phyloP scores from a whole-genome alignment of 2,888 invertebrate species.

The Hypselothyrea guttata region DNA sequence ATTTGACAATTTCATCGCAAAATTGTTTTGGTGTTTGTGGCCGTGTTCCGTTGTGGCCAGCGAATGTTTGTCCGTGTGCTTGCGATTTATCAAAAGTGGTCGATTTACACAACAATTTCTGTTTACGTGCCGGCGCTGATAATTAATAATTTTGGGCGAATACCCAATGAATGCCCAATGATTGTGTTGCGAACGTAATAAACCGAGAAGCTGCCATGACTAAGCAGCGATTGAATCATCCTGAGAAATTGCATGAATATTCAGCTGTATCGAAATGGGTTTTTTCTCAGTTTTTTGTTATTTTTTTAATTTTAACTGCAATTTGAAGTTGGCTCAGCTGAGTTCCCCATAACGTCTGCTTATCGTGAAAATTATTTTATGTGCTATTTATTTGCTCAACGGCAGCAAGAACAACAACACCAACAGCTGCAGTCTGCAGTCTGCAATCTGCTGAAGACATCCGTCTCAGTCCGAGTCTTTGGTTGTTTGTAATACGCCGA shows the following conservation, averaged over 20 bases:
- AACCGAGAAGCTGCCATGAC: slow-evolving; percentile 3
- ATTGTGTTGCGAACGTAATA: slow-evolving; percentile 35
- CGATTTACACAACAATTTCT: slow-evolving; percentile 40
- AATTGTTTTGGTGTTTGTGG: slow-evolving; percentile 77
- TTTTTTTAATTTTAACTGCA: background rate
- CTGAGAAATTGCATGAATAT: background rate
- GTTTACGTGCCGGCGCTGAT: slow-evolving; percentile 36
- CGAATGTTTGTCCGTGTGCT: slow-evolving; percentile 5
- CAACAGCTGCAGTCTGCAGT: too few relatives aligned
- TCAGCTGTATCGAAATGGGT: too few relatives aligned
- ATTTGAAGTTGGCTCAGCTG: too few relatives aligned
- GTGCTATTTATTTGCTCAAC: too few relatives aligned
- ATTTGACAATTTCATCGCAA: slow-evolving; percentile 77
- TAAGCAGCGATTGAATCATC: background rate
- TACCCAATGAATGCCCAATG: slow-evolving; percentile 41
- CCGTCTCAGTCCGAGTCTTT: too few relatives aligned
- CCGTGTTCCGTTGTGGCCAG: slow-evolving; percentile 55
- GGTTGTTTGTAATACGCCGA: too few relatives aligned
- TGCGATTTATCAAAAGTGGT: slow-evolving; percentile 67
- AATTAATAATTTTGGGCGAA: slow-evolving; percentile 50
- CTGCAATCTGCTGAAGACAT: too few relatives aligned
- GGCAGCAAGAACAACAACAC: too few relatives aligned
- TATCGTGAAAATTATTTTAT: too few relatives aligned
- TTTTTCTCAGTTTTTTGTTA: too few relatives aligned
- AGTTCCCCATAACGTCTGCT: too few relatives aligned